Base-by-base conservation (phyloP, 2,888 invertebrate species). In the Rosalia funebris region DNA sequence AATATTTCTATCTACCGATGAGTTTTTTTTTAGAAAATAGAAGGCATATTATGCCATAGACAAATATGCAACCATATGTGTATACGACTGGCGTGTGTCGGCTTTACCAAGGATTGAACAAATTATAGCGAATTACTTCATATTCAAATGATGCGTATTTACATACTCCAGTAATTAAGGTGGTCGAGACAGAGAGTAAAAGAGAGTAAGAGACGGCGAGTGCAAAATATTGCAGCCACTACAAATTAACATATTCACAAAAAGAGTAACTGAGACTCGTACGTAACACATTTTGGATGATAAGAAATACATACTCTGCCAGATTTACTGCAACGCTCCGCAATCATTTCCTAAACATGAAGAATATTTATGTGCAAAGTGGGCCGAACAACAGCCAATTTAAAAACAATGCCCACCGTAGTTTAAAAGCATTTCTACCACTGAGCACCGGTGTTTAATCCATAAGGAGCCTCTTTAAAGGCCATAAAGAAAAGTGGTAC, bases 91-190 rank as follows among this genome's bases (percentile, higher is more conserved):
- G 4, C 4, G 25, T 25, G 47, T 62, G 70, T 69, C 73, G 66
- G 66, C 69, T 65, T 68, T 69, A 69, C 72, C 69, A 75, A 75
- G 73, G 75, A 76, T 75, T 75, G 75, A 73, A 76, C 76, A 76
- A 77, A 77, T 77, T 25, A 39, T 39, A 50, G 17, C 11, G 4
- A 50, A 10, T 39, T 50, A 72, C 75, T 75, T 75, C 74, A 75
- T 75, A 78, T 78, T 79, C 77, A 76, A 77, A 76, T 75, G 71
- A 73, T 69, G 72, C 69, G 64, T 75, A 77, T 78, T 79, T 79
- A 76, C 79, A 79, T 79, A 79, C 77, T 78, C 73, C 71, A 71
- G 78, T 79, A 78, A 79, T 79, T 79, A 78, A 78, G 78, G 73
- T 77, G 73, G 71, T 71, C 74, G 67, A 63, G 65, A 63, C 63